A percentile compares a stretch with the other conserved stretches of the same genome.
Evolutionary conservation across 2,113 vertebrate species (phyloP).

Genomic region (Willisornis vidua): DNA sequence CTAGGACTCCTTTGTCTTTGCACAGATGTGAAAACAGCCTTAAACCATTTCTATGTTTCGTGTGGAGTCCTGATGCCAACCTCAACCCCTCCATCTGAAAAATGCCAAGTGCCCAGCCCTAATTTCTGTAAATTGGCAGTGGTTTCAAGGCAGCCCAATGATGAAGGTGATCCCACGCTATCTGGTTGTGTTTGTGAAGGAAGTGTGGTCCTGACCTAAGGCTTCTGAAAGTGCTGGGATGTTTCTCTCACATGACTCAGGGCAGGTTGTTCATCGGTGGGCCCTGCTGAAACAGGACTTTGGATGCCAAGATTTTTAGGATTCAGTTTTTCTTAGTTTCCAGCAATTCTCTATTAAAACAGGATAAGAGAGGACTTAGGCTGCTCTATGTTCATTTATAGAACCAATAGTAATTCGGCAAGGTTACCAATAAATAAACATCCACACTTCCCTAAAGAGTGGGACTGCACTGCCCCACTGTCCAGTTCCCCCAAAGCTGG

Average conservation of each 20-base stretch:
- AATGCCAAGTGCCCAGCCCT: fast-evolving
- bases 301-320: neutral
- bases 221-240: neutral
- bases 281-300: neutral
- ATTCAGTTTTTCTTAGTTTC: neutral
- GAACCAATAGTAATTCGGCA: neutral
- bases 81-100: neutral
- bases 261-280: neutral
- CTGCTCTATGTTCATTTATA: neutral
- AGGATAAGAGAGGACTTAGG: neutral
- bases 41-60: neutral
- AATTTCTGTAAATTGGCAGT: neutral
- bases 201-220: neutral
- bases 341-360: neutral
- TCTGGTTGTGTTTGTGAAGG: neutral
- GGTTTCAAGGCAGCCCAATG: neutral
- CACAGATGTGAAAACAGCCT: neutral
- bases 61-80: neutral
- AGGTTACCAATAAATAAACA: neutral
- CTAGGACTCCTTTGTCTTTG: neutral
- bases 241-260: fast-evolving
- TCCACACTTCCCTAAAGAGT: neutral
- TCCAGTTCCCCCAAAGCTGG: neutral
- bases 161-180: fast-evolving
- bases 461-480: neutral